Base-by-base conservation (phyloP, 2,797 vertebrate genomes). In the Sparidentex hasta region DNA sequence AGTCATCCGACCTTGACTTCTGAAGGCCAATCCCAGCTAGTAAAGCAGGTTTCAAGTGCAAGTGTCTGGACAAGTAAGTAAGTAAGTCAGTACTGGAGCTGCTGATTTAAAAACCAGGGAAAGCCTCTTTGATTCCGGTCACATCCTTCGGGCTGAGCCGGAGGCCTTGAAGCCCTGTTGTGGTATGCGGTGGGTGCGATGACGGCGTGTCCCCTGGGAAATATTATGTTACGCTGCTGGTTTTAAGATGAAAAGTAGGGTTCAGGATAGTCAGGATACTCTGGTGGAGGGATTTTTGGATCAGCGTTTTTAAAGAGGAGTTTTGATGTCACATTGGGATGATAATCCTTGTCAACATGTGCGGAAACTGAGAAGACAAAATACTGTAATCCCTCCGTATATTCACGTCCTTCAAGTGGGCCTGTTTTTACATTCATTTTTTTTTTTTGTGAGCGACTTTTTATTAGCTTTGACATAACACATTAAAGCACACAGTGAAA, bases 151-250 rank as follows among this genome's bases (percentile, higher is more conserved):
- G 64, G 71, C 77, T 67, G 57, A 79, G 71, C 59, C 23, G 0
- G 1, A 58, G 71, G 71, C 74, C 68, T 83, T 50, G 63, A 78
- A 81, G 73, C 59, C 41, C 65, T 33, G 81, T 66, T 82, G 82
- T 85, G 87, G 88, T 90, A 82, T 80, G 86, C 47, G 71, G 86
- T 81, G 79, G 72, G 82, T 68, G 81, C 21, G 41, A 87, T 82
- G 83, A 79, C 41, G 59, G 58, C 17, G 41, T 52, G 41, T 82
- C 88, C 82, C 65, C 23, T 14, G 89, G 82, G 92, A 87, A 85
- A 82, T 90, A 88, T 92, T 77, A 41, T 65, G 87, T 94, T 94
- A 80, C 88, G 25, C 75, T 78, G 68, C 88, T 90, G 93, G 58
- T 80, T 90, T 91, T 87, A 44, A 89, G 61, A 90, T 91, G 84